Base-by-base conservation (phyloP, 2,888 invertebrate species). In the Acleris sparsana region DNA sequence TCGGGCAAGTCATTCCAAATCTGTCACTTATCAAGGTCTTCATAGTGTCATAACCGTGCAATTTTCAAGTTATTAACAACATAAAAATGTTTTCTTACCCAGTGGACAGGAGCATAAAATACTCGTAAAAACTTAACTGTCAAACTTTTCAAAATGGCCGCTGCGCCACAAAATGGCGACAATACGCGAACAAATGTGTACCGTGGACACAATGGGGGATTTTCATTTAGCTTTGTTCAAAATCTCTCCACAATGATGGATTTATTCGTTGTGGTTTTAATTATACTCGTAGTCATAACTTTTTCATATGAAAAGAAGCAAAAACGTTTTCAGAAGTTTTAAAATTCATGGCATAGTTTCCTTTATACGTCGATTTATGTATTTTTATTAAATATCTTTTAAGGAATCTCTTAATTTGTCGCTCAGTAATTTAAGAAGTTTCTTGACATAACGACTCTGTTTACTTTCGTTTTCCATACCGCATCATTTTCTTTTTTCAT, bases 131-230 rank as follows among this genome's bases (percentile, higher is more conserved):
- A 61, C 51, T 18, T 20, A 51, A 63, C 57, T 44, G 52, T 52
- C 52, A 51, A 65, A 65, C 55, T 65, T 60, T 56, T 39, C n/a
- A 33, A 62, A 65, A 65, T 61, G 65, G 65, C 44, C 22, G 65
- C 52, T 29, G 51, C 13, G 39, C 39, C 39, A 39, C 39, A 13
- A 39, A 39, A 39, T 39, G 39, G 39, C 13, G 39, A 56, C 55
- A 56, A 52, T 51, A 44, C 65, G 51, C 39, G 62, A 55, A 56
- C 65, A 51, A 65, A 65, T 56, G 53, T 55, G 65, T 55, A 51
- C 55, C 55, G 60, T 60, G 55, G 44, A 22, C 18, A 60, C 51
- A 65, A 65, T 51, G 65, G 65, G 11, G 11, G 7, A 51, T 60
- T 65, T 51, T 53, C 17, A 61, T 51, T 55, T 44, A n/a, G 20